A percentile compares a stretch with the other conserved stretches of the same genome.
These are phyloP conservation scores for Vanessa tameamea DNA, from an alignment of 1,140 invertebrate genomes.

Conservation along the genomic window DNA sequence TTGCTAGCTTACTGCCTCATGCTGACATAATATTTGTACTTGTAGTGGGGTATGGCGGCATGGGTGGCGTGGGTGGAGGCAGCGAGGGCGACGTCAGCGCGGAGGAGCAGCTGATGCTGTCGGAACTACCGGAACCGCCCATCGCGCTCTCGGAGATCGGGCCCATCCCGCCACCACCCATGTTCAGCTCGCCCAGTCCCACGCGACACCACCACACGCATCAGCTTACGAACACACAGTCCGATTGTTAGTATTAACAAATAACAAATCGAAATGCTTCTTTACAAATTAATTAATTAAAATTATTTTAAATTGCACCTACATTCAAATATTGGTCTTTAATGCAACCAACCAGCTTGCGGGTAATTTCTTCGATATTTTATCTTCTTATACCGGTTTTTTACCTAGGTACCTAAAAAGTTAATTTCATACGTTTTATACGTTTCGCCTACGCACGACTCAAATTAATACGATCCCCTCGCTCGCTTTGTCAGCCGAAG, in stretches of 20 bases:
- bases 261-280: not conserved
- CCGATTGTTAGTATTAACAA: slow-evolving; percentile 69
- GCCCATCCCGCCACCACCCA: slow-evolving; percentile 95
- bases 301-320: not conserved
- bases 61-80: slow-evolving; percentile 48
- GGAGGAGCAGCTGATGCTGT: slow-evolving; percentile 85
- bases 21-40: slow-evolving; percentile 1
- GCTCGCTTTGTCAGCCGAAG: slow-evolving; percentile 55
- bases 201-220: slow-evolving; percentile 81
- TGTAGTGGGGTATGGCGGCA: slow-evolving; percentile 28
- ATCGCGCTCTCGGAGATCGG: slow-evolving; percentile 96
- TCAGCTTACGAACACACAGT: slow-evolving; percentile 65
- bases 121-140: slow-evolving; percentile 93
- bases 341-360: too few relatives aligned
- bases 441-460: not conserved
- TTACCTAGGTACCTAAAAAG: too few relatives aligned
- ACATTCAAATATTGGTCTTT: not conserved
- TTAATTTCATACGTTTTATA: too few relatives aligned
- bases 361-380: too few relatives aligned
- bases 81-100: slow-evolving; percentile 66
- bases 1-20: not conserved
- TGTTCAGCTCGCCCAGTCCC: slow-evolving; percentile 95
- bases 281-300: not conserved
- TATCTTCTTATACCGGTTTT: too few relatives aligned
- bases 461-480: not conserved